Evolutionary conservation across 2,888 invertebrate genomes (phyloP).

Genomic region (Helobdella robusta): DNA sequence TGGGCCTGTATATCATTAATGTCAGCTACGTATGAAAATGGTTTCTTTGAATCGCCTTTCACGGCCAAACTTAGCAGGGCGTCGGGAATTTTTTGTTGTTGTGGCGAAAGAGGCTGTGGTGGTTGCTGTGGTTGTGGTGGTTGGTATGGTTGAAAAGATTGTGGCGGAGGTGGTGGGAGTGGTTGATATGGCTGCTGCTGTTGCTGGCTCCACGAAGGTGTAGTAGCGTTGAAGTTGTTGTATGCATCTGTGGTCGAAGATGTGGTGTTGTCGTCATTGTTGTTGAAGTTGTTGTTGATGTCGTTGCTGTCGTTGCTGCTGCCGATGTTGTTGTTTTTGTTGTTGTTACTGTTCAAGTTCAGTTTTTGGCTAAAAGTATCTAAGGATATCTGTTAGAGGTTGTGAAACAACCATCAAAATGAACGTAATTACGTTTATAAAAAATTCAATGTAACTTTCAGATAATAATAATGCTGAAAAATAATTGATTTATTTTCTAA

Average conservation of each 20-base stretch:
- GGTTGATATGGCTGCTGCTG: not conserved
- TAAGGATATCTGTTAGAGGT: too few relatives aligned
- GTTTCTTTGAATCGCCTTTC: constrained; percentile 35
- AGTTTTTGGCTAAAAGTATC: too few relatives aligned
- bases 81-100: constrained; percentile 33
- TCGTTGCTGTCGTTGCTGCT: constrained; percentile 1
- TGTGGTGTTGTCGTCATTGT: too few relatives aligned
- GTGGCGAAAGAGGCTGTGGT: constrained; percentile 15
- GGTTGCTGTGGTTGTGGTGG: constrained; percentile 7
- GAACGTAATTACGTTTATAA: too few relatives aligned
- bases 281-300: too few relatives aligned
- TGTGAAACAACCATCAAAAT: too few relatives aligned
- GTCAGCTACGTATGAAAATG: constrained; percentile 36
- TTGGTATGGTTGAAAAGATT: not conserved
- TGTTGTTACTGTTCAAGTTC: not conserved
- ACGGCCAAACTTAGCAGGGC: constrained; percentile 37
- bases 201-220: too few relatives aligned
- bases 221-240: too few relatives aligned
- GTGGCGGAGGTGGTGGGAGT: not conserved
- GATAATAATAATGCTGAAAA: constrained; percentile 1
- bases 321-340: not conserved
- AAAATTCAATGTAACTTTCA: too few relatives aligned
- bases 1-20: constrained; percentile 34
- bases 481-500: too few relatives aligned
- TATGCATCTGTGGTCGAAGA: too few relatives aligned